Evolutionary conservation across 2,888 invertebrate species (phyloP), one percentile per base, ranked within the genome.

Genomic region (Entomobrya proxima): DNA sequence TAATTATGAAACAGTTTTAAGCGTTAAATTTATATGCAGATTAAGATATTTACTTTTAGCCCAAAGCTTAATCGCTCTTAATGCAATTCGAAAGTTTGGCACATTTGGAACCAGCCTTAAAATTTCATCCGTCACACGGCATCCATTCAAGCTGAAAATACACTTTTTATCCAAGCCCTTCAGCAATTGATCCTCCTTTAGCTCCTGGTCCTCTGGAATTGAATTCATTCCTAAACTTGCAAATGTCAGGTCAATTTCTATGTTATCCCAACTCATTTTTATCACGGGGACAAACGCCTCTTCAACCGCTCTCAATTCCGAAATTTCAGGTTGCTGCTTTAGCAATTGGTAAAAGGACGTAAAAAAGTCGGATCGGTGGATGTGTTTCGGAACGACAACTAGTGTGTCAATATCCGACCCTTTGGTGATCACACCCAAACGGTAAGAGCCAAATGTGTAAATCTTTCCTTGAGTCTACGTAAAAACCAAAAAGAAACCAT

Each of bases 271-370:
- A 91, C 96, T 97, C 97, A 99, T 98, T 93, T 99, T 99, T 89
- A 99, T 98, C 7, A 99, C 98, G 2, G 99, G 99, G 89, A 99
- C 99, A 92, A 96, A 99, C 0, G 99, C 99, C 92, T 99, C 99
- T 92, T 99, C 98, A 0, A 99, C 98, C 1, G 98, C 95, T 91
- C 96, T 93, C 87, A 97, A 93, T 91, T 96, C 96, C 79, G 95
- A 95, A 55, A 96, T 96, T 94, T 98, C 97, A 0, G 95, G 93
- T 91, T 98, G 96, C 91, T 95, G 93, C 91, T 96, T 97, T 21
- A 99, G 93, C 89, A 98, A 92, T 44, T 98, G 97, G 91, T 96
- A 96, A 93, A 99, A 99, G 0, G 97, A 95, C n/a, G 95, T 93
- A 92, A 99, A 99, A 92, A 99, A 99, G 92, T 99, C 99, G 0